Evolutionary conservation across 2,888 invertebrate species (phyloP), one percentile per base, ranked within the genome.

Genomic region (Smittia sp.): DNA sequence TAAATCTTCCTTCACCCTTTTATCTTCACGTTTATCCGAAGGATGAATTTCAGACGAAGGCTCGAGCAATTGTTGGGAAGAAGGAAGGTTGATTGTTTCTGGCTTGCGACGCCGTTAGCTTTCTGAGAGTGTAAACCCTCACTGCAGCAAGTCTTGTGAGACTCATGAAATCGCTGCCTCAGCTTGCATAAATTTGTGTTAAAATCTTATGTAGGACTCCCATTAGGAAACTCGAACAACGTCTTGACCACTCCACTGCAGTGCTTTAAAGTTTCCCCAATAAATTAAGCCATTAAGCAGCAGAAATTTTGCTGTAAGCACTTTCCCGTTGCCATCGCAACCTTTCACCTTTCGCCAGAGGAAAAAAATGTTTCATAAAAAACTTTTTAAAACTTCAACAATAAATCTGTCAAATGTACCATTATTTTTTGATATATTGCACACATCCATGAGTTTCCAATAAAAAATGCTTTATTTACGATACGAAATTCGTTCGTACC

Each of bases 361-460:
- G 22, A n/a, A 63, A 25, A 63, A 63, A 63, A 27, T 63, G 22
- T 63, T 63, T 63, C 52, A 58, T 54, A 22, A 72, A 69, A 46
- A 72, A 22, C 22, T 58, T 58, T 58, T 58, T 58, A 20, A 70
- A 72, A 62, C 39, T 72, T 63, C 39, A 20, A 62, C 72, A 72
- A 72, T 72, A 72, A 72, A 72, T 72, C 72, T 72, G 72, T 72
- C 72, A 72, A 62, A 72, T 24, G 72, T 62, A 72, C 72, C 72
- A 72, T 72, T 72, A 72, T 72, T 72, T 70, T 72, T 69, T 69
- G 69, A 69, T 69, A 69, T 69, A 69, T 69, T 69, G 25, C 20
- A 54, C 52, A 69, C 54, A 68, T 54, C 69, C 52, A 69, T 69
- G 69, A 69, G 69, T 69, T 69, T 69, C 69, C 69, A 69, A 69